Evolutionary conservation across 2,888 invertebrate genomes (phyloP), one percentile per base, ranked within the genome.

Genomic region (Notodromas monacha): DNA sequence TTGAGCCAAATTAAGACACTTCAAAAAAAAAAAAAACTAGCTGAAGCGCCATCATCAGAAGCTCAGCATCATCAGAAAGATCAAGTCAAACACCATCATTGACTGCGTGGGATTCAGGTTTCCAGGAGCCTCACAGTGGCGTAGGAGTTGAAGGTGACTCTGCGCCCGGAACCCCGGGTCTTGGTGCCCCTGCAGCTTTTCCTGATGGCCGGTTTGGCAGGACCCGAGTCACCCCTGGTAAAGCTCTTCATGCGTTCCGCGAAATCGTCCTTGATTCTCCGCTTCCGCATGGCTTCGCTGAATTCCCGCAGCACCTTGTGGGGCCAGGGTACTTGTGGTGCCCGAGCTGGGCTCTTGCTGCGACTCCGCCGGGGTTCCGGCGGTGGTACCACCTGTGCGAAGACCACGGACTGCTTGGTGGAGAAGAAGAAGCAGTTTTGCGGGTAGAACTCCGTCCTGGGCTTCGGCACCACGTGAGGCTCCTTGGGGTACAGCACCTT

Each of bases 401-500:
- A n/a, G 8, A 8, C 8, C 21, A n/a, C 8, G 8, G 21, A 21
- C 8, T 6, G n/a, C 21, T n/a, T 6, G n/a, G 8, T n/a, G 21
- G 21, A 21, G 21, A 21, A 21, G 21, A 8, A 21, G 21, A 21
- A 21, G n/a, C n/a, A 21, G 8, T 6, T 21, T n/a, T 21, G 21
- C 8, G 21, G 21, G n/a, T 21, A 21, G 21, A 21, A 21, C 21
- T 21, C 21, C 8, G n/a, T 8, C 21, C 8, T 6, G n/a, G 8
- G 8, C 8, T 6, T 8, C 21, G 21, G 21, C 8, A 21, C n/a
- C 8, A 21, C 21, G 21, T 21, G 21, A 21, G 21, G 8, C 31
- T 38, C 38, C 26, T 38, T 38, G 14, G 38, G 38, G 31, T 38
- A 38, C 14, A 33, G 34, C 4, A 34, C 31, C 6, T 33, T 28